A percentile compares a stretch with the other conserved stretches of the same genome.
Evolutionary conservation across 2,797 vertebrate species (phyloP).

Genomic region (Labroides dimidiatus): DNA sequence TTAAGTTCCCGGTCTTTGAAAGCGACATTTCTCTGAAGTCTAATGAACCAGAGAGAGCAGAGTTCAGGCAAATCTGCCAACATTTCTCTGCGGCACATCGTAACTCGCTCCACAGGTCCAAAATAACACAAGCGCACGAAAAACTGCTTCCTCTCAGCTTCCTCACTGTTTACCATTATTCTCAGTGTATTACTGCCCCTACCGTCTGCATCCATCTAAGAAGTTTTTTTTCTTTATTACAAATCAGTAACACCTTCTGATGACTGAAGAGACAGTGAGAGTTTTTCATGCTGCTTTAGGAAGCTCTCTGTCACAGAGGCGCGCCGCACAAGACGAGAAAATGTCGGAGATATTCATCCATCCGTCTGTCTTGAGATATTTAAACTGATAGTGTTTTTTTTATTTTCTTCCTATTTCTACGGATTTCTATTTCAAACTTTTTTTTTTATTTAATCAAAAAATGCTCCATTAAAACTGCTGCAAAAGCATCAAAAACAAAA

Average conservation of each 20-base stretch:
- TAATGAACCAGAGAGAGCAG: slow-evolving; percentile 36
- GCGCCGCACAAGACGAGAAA: background rate
- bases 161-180: slow-evolving; percentile 50
- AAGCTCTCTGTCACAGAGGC: slow-evolving; percentile 50
- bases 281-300: slow-evolving; percentile 21
- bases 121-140: slow-evolving; percentile 18
- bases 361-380: background rate
- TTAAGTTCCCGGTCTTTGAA: slow-evolving; percentile 1
- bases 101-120: slow-evolving; percentile 25
- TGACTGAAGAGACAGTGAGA: slow-evolving; percentile 22
- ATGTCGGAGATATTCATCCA: slow-evolving; percentile 1
- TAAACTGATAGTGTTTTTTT: too few relatives aligned
- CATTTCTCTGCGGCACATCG: slow-evolving; percentile 45
- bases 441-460: too few relatives aligned
- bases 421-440: too few relatives aligned
- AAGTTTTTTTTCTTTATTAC: slow-evolving; percentile 9
- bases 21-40: slow-evolving; percentile 39
- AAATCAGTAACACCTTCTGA: slow-evolving; percentile 38
- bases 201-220: slow-evolving; percentile 27
- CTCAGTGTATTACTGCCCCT: slow-evolving; percentile 17
- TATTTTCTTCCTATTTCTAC: too few relatives aligned
- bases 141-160: slow-evolving; percentile 45
- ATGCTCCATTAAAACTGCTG: too few relatives aligned
- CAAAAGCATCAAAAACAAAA: too few relatives aligned
- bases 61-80: slow-evolving; percentile 53